Conservation (phyloP, 1,140 invertebrate species). For the Onthophagus taurus region DNA sequence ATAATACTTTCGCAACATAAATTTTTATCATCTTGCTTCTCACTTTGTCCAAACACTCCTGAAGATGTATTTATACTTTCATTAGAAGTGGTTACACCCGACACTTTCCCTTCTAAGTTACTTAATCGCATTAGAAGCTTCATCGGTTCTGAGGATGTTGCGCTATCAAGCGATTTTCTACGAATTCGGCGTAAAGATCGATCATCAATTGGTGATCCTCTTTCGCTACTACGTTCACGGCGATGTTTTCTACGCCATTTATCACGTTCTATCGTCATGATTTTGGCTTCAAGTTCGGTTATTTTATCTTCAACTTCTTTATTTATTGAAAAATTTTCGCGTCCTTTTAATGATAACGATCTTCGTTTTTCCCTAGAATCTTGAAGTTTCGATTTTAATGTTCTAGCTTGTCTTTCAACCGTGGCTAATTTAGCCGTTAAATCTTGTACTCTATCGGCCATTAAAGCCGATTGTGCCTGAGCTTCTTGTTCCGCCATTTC, state of each 20-base stretch:
- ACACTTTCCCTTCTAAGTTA: constrained; percentile 62
- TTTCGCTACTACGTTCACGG: constrained; percentile 29
- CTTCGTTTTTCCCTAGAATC: constrained; percentile 69
- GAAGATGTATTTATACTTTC: constrained; percentile 41
- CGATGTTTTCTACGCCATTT: constrained; percentile 25
- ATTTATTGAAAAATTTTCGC: constrained; percentile 65
- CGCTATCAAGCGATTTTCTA: constrained; percentile 65
- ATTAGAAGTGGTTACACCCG: constrained; percentile 46
- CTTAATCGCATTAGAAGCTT: constrained; percentile 64
- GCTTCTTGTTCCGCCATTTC: constrained; percentile 58
- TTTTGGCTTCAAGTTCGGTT: constrained; percentile 66
- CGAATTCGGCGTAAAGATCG: constrained; percentile 42
- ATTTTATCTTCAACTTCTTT: constrained; percentile 78
- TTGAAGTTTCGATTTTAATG: constrained; percentile 66
- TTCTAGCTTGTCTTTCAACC: constrained; percentile 74
- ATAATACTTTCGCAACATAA: constrained; percentile 14
- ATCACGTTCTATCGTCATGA: constrained; percentile 49
- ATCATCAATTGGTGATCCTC: constrained; percentile 40
- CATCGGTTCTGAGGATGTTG: constrained; percentile 65
- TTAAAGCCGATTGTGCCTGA: constrained; percentile 62
- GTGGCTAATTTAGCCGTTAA: constrained; percentile 67
- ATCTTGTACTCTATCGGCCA: constrained; percentile 77
- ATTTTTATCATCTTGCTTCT: constrained; percentile 19
- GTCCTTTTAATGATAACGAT: constrained; percentile 67
- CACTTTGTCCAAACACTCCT: constrained; percentile 37